Base-by-base conservation (phyloP, 2,888 invertebrate genomes). In the Oscheius myriophilus region DNA sequence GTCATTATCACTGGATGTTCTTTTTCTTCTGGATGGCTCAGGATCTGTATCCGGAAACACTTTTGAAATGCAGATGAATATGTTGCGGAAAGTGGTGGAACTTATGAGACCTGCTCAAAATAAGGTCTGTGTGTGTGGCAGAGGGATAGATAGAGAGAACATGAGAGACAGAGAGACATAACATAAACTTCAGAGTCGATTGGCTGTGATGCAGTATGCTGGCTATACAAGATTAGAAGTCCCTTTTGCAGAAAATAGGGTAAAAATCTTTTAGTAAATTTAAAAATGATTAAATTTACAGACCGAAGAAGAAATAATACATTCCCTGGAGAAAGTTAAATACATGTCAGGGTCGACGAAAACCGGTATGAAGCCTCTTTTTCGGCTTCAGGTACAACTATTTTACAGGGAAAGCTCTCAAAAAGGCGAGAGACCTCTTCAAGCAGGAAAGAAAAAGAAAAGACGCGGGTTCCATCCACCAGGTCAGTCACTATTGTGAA, bases 261-360 rank as follows among this genome's bases (percentile, higher is more conserved):
- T 33, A 33, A 6, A 6, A 9, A 6, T 33, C 33, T 6, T 6
- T 33, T 33, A n/a, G n/a, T 33, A 9, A 33, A 33, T 33, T 33
- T 33, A 9, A 6, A 33, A 33, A 6, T 33, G 3, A 6, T 9
- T 6, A 33, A 33, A 33, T 33, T 33, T 33, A 6, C 33, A 61
- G 21, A 61, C 61, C 1, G 49, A 46, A 46, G 46, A 61, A 9
- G 46, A 61, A 16, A 39, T 61, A 12, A 23, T 16, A 18, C 25
- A 11, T 6, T 18, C 61, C 33, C 46, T 61, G 4, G 46, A 46
- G 12, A 25, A 46, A 39, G 49, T 61, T 41, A 46, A 25, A 7
- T 61, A 61, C 49, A 61, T 61, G 61, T 61, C 61, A 25, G 61
- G 61, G 25, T 61, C 61, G n/a, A 61, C 61, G 9, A 61, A 61